These are phyloP conservation scores for Tamias sibiricus DNA, from an alignment of 2,113 vertebrate species.

Conservation along the genomic window DNA sequence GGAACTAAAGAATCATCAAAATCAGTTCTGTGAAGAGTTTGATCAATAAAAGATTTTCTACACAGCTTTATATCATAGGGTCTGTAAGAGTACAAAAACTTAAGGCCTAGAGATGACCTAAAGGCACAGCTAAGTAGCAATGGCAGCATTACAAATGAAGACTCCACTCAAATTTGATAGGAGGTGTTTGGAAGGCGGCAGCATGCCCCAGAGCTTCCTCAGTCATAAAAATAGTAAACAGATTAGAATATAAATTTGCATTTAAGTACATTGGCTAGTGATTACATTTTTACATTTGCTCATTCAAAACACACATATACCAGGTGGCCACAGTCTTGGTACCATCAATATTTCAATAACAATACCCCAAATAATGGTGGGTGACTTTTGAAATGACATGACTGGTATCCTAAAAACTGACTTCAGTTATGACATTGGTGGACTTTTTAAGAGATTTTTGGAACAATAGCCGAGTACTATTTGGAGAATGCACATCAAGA, in stretches of 20 bases:
- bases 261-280: not conserved
- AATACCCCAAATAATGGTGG: not conserved
- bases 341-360: not conserved
- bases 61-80: not conserved
- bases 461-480: not conserved
- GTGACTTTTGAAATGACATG: not conserved
- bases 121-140: not conserved
- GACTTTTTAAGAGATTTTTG: not conserved
- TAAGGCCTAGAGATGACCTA: not conserved
- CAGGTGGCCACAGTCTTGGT: not conserved
- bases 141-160: not conserved
- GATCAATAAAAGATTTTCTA: constrained; percentile 38
- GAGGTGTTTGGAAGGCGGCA: not conserved
- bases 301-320: not conserved
- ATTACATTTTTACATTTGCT: not conserved
- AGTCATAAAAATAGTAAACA: too few species aligned
- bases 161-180: not conserved
- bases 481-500: not conserved
- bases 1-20: not conserved
- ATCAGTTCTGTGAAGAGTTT: not conserved
- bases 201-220: not conserved
- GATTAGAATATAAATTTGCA: not conserved
- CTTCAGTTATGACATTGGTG: not conserved
- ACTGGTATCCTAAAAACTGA: not conserved
- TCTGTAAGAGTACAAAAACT: not conserved